Evolutionary conservation across 2,888 invertebrate genomes (phyloP).

Genomic region (Noctua janthina): DNA sequence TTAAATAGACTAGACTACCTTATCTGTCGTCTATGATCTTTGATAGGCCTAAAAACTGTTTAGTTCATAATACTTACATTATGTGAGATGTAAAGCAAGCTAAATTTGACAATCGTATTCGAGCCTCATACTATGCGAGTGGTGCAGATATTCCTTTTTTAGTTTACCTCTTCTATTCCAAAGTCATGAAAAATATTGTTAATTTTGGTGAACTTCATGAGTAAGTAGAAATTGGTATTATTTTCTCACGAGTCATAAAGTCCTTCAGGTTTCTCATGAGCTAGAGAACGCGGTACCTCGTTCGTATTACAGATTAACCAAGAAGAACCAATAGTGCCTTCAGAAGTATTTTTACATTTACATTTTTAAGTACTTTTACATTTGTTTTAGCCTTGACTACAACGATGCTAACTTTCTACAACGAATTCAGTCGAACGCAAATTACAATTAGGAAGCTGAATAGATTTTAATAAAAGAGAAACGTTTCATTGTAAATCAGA

Average conservation of each 20-base stretch:
- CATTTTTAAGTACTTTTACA: neutral
- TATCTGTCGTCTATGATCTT: too few species aligned
- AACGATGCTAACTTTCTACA: conserved; percentile 32
- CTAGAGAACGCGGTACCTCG: neutral
- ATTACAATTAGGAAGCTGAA: conserved; percentile 13
- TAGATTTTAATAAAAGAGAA: conserved; percentile 16
- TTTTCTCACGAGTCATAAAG: neutral
- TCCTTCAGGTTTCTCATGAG: neutral
- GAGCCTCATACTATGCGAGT: neutral
- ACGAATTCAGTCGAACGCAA: conserved; percentile 13
- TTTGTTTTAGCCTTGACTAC: conserved; percentile 24
- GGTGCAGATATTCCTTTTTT: neutral
- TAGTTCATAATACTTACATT: neutral
- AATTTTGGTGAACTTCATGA: neutral
- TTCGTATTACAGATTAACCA: neutral
- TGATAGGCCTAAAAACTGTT: too few species aligned
- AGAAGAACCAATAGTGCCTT: neutral
- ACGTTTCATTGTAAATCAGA: conserved; percentile 1
- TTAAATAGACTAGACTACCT: neutral
- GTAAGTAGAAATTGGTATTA: neutral
- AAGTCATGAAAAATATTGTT: neutral
- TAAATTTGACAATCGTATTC: neutral
- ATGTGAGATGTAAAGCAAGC: neutral
- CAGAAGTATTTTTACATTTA: neutral
- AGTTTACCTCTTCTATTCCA: neutral